Evolutionary conservation across 1,140 invertebrate species (phyloP).

Genomic region (Listronotus bonariensis): DNA sequence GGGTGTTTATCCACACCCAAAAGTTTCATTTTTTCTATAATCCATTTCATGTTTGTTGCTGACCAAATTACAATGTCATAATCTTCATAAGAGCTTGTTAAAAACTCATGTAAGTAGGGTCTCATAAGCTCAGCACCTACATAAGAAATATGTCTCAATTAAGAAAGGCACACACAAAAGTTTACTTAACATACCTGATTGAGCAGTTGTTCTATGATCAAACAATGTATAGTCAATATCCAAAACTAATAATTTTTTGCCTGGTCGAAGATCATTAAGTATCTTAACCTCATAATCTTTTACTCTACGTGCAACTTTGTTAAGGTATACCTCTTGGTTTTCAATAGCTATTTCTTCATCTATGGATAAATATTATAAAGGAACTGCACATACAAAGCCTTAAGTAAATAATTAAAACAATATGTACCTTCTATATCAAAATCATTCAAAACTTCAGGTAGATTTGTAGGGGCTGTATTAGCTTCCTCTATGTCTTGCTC

Average conservation of each 20-base stretch:
- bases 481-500: constrained; percentile 89
- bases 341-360: constrained; percentile 87
- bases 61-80: constrained; percentile 94
- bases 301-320: constrained; percentile 83
- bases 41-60: constrained; percentile 98
- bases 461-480: constrained; percentile 74
- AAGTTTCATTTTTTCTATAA: constrained; percentile 95
- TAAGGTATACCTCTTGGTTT: constrained; percentile 69
- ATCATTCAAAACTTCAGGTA: constrained; percentile 86
- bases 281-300: constrained; percentile 84
- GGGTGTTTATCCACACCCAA: constrained; percentile 82
- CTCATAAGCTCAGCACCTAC: constrained; percentile 87
- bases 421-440: constrained; percentile 69
- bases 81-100: constrained; percentile 86
- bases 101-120: constrained; percentile 93
- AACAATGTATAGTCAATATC: constrained; percentile 98
- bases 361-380: constrained; percentile 1
- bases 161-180: not conserved
- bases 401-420: not conserved
- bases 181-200: constrained; percentile 14
- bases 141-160: constrained; percentile 1
- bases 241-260: constrained; percentile 90
- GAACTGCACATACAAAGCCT: not conserved
- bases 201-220: constrained; percentile 79
- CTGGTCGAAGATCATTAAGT: constrained; percentile 77